Evolutionary conservation across 1,140 invertebrate species (phyloP).

Genomic region (Hetaerina americana): DNA sequence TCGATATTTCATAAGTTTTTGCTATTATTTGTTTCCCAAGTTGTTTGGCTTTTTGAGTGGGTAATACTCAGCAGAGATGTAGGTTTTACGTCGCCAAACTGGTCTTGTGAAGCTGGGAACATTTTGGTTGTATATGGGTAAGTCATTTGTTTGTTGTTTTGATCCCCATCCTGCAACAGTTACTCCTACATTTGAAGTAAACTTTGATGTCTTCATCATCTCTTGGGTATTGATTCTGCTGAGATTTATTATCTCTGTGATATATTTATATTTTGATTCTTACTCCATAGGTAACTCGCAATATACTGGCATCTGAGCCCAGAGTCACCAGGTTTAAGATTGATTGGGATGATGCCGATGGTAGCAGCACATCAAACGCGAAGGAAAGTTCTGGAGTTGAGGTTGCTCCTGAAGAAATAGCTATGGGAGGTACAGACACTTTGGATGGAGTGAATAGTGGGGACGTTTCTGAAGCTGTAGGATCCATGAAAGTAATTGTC

Average conservation of each 20-base stretch:
- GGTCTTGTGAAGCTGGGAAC: too few relatives aligned
- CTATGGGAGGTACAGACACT: background rate
- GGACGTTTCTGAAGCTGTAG: background rate
- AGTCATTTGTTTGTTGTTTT: too few relatives aligned
- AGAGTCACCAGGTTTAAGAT: conserved; percentile 95
- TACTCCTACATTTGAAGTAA: too few relatives aligned
- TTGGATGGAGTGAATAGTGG: background rate
- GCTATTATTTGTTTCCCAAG: too few relatives aligned
- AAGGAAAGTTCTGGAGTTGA: background rate
- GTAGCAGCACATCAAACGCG: background rate
- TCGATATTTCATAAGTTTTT: too few relatives aligned
- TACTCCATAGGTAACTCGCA: conserved; percentile 55
- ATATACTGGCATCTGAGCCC: conserved; percentile 87
- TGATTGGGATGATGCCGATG: conserved; percentile 61
- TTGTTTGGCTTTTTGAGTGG: too few relatives aligned
- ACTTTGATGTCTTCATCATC: too few relatives aligned
- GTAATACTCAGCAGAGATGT: too few relatives aligned
- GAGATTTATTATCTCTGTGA: background rate
- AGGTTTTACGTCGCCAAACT: too few relatives aligned
- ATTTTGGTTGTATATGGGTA: too few relatives aligned
- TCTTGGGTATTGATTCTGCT: too few relatives aligned
- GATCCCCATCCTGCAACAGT: too few relatives aligned
- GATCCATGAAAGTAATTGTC: background rate
- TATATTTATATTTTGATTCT: conserved; percentile 4
- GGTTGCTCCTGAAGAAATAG: background rate